A percentile compares a stretch with the other conserved stretches of the same genome.
phyloP scores from a whole-genome alignment of 2,888 invertebrate species.

The Torymus texanus region DNA sequence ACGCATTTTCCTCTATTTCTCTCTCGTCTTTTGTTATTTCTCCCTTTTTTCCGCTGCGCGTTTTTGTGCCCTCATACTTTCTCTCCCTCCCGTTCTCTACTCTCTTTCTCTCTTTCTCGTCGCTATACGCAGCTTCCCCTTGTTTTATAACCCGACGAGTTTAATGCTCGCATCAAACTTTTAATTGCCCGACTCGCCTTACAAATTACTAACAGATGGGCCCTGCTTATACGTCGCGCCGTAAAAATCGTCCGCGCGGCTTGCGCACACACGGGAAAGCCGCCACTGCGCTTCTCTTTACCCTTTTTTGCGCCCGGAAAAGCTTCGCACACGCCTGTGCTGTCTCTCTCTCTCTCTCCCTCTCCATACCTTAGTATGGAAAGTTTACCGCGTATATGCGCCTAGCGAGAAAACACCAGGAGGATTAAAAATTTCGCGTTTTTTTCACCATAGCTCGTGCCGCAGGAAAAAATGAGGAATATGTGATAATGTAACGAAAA shows the following conservation, averaged over 20 bases:
- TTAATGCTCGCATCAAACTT: slow-evolving; percentile 74
- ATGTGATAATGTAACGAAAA: slow-evolving; percentile 37
- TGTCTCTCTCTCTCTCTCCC: not conserved
- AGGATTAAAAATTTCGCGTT: slow-evolving; percentile 42
- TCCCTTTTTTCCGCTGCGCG: not conserved
- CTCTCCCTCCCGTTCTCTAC: not conserved
- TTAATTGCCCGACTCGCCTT: slow-evolving; percentile 73
- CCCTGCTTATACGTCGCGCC: slow-evolving; percentile 63
- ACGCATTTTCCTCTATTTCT: slow-evolving; percentile 19
- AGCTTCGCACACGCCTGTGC: too few species aligned
- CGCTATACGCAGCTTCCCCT: slow-evolving; percentile 42
- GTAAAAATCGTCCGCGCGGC: slow-evolving; percentile 58
- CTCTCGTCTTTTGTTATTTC: slow-evolving; percentile 38
- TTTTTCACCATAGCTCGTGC: not conserved
- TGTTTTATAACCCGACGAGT: slow-evolving; percentile 72
- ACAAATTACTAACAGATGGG: slow-evolving; percentile 73
- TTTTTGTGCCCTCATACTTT: not conserved
- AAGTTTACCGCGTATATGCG: slow-evolving; percentile 28
- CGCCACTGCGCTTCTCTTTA: slow-evolving; percentile 2
- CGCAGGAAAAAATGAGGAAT: slow-evolving; percentile 13
- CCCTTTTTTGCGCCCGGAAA: not conserved
- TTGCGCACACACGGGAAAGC: slow-evolving; percentile 47
- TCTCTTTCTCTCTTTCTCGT: slow-evolving; percentile 1
- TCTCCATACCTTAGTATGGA: not conserved
- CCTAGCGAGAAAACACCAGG: slow-evolving; percentile 32